Percentiles rank a stretch among this genome's conserved stretches.
These are phyloP conservation scores for Hemaris fuciformis DNA, from an alignment of 2,888 invertebrate genomes.

Conservation along the genomic window DNA sequence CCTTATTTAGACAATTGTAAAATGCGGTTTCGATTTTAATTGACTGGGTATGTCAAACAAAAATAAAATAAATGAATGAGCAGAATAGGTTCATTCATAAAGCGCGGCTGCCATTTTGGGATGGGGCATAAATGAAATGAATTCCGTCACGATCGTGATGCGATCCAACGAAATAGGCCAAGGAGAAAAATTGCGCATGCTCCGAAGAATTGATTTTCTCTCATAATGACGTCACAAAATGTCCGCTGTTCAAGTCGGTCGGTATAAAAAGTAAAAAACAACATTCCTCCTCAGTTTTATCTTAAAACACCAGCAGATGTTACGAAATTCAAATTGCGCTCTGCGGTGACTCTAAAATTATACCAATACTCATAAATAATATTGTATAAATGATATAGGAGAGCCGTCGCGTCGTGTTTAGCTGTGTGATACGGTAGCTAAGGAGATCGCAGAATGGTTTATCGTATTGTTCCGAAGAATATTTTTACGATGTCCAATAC, in stretches of 20 bases:
- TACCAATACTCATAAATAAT: conserved; percentile 24
- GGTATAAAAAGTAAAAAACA: conserved; percentile 68
- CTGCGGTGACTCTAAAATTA: conserved; percentile 36
- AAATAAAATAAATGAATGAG: conserved; percentile 68
- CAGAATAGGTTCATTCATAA: conserved; percentile 66
- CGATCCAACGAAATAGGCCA: conserved; percentile 60
- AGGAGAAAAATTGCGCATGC: conserved; percentile 70
- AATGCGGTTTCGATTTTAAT: neutral
- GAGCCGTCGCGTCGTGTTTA: conserved; percentile 16
- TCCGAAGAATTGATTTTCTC: conserved; percentile 66
- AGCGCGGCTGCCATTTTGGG: conserved; percentile 57
- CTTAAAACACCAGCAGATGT: conserved; percentile 50
- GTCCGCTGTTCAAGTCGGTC: conserved; percentile 58
- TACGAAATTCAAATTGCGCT: conserved; percentile 43
- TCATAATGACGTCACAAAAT: conserved; percentile 74
- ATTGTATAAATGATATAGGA: conserved; percentile 41
- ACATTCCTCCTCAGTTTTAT: conserved; percentile 43
- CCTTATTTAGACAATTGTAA: neutral
- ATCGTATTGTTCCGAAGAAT: conserved; percentile 47
- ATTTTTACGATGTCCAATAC: conserved; percentile 46
- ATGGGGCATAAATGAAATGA: conserved; percentile 50
- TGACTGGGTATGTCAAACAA: conserved; percentile 36
- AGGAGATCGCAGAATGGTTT: conserved; percentile 57
- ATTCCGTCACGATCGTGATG: conserved; percentile 53
- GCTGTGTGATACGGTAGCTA: conserved; percentile 49